These are phyloP conservation scores for Pseudochromis fuscus DNA, from an alignment of 2,797 vertebrate species.

Conservation along the genomic window DNA sequence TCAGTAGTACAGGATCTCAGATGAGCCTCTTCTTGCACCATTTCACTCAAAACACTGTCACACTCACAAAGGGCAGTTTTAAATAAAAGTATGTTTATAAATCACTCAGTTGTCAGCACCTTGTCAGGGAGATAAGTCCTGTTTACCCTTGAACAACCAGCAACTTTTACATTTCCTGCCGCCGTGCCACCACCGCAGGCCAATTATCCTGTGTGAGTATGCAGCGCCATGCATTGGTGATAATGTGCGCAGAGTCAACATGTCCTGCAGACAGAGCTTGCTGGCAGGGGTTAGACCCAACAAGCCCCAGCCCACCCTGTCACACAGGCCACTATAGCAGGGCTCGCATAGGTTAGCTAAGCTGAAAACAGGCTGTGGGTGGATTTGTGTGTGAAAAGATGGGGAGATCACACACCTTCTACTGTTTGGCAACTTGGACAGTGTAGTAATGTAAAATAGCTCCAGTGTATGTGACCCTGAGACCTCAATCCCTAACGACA, in stretches of 20 bases:
- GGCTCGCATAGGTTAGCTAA: conserved; percentile 37
- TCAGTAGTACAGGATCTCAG: no score
- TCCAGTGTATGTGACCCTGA: background rate
- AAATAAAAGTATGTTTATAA: conserved; percentile 61
- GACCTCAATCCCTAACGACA: background rate
- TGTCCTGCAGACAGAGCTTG: conserved; percentile 70
- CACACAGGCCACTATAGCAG: conserved; percentile 57
- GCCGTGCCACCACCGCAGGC: conserved; percentile 62
- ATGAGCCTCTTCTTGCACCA: no score
- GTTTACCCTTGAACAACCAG: conserved; percentile 85
- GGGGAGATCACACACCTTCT: conserved; percentile 9
- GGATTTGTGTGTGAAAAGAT: conserved; percentile 15
- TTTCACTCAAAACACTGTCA: background rate
- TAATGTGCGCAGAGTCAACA: conserved; percentile 87
- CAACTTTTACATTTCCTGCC: conserved; percentile 83
- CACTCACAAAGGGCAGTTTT: background rate
- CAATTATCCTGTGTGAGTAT: conserved; percentile 88
- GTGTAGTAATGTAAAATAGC: background rate
- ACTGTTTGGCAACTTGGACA: background rate
- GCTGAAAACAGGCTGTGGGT: conserved; percentile 9
- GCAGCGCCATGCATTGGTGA: conserved; percentile 85
- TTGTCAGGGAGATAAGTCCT: conserved; percentile 70
- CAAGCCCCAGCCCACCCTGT: conserved; percentile 48
- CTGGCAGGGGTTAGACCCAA: conserved; percentile 64
- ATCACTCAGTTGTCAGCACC: conserved; percentile 66